These are phyloP conservation scores for Meda fulgida DNA, from an alignment of 2,797 vertebrate species.

Conservation along the genomic window DNA sequence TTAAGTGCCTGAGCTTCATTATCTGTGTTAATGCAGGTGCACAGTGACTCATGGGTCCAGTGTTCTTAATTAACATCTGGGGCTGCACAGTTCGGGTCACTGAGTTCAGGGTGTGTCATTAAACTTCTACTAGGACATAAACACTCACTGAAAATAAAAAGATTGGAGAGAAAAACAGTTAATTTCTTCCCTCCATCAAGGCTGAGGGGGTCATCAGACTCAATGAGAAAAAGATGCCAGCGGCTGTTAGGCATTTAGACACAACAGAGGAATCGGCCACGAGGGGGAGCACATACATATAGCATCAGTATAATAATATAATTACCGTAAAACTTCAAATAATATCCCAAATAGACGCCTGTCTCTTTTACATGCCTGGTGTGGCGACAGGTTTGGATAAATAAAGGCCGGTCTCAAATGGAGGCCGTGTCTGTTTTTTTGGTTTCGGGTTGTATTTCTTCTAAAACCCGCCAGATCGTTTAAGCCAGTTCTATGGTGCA, in stretches of 20 bases:
- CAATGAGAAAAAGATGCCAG: slow-evolving; percentile 3
- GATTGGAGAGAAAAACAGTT: slow-evolving; percentile 9
- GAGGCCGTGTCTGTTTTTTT: too few species aligned
- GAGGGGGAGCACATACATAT: not conserved
- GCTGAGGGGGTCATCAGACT: slow-evolving; percentile 9
- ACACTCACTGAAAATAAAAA: not conserved
- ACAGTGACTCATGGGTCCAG: slow-evolving; percentile 2
- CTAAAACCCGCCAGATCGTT: too few species aligned
- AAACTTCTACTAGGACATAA: not conserved
- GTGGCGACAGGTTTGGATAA: too few species aligned
- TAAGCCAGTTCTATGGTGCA: too few species aligned
- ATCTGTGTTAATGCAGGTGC: slow-evolving; percentile 36
- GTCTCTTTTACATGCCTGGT: too few species aligned
- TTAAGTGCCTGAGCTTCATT: slow-evolving; percentile 18
- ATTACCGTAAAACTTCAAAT: too few species aligned
- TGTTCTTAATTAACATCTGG: slow-evolving; percentile 22
- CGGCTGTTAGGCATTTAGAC: slow-evolving; percentile 12
- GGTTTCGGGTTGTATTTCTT: too few species aligned
- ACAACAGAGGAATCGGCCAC: not conserved
- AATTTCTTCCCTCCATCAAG: slow-evolving; percentile 23
- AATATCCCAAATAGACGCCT: too few species aligned
- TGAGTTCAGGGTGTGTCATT: not conserved
- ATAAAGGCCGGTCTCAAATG: too few species aligned
- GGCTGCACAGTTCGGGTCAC: slow-evolving; percentile 1
- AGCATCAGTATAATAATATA: not conserved